Evolutionary conservation across 2,888 invertebrate genomes (phyloP).

Genomic region (Hirtodrosophila cameraria): DNA sequence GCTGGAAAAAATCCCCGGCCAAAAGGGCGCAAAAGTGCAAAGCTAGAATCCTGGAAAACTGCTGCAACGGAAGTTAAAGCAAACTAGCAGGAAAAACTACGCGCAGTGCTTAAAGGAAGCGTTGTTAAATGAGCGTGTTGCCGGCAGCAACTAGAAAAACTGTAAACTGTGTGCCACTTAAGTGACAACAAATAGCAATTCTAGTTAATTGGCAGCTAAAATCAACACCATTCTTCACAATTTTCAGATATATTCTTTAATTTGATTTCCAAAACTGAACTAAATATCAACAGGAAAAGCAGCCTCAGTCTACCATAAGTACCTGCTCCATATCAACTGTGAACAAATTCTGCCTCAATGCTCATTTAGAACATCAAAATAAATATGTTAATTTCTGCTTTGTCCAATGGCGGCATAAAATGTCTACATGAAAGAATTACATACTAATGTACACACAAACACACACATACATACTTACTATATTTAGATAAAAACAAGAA

Average conservation of each 20-base stretch:
- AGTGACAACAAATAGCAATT: conserved; percentile 58
- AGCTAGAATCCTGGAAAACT: conserved; percentile 13
- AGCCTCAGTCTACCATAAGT: too few relatives aligned
- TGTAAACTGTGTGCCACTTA: conserved; percentile 39
- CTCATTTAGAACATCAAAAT: conserved; percentile 55
- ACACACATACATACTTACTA: neutral
- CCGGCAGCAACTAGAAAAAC: conserved; percentile 19
- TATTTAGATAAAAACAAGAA: conserved; percentile 20
- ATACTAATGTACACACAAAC: neutral
- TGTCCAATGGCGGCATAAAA: too few relatives aligned
- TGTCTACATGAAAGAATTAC: conserved; percentile 13
- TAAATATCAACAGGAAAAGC: too few relatives aligned
- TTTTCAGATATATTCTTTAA: too few relatives aligned
- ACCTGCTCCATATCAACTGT: conserved; percentile 1
- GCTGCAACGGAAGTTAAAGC: conserved; percentile 30
- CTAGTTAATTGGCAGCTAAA: conserved; percentile 57
- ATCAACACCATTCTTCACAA: conserved; percentile 40
- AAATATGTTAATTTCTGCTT: conserved; percentile 61
- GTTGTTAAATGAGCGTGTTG: conserved; percentile 67
- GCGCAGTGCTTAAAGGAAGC: conserved; percentile 36
- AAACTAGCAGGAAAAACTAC: conserved; percentile 66
- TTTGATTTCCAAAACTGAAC: too few relatives aligned
- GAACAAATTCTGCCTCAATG: conserved; percentile 49
- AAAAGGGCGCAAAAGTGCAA: conserved; percentile 5
- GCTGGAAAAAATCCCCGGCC: conserved; percentile 29